Conservation (phyloP, 2,113 vertebrate genomes). For the Hypocryptadius cinnamomeus region DNA sequence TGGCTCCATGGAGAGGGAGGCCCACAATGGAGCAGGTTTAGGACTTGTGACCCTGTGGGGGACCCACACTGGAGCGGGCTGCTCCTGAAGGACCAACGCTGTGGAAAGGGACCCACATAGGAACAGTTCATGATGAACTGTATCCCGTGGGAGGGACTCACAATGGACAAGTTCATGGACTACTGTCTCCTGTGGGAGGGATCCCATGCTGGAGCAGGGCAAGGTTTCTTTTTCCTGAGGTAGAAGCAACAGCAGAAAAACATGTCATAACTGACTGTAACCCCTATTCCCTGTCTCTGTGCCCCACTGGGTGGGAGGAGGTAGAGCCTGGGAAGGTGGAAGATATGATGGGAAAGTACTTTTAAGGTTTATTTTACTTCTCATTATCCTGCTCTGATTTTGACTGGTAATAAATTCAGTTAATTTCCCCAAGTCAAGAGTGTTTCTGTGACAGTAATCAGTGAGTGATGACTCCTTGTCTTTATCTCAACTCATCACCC, state of each 20-base stretch:
- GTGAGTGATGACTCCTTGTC: background rate
- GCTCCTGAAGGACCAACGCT: background rate
- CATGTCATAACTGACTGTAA: background rate
- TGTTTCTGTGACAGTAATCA: background rate
- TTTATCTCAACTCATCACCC: background rate
- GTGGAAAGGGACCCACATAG: background rate
- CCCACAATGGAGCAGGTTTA: background rate
- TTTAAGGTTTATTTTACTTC: background rate
- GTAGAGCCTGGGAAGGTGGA: background rate
- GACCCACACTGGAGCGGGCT: fast-evolving
- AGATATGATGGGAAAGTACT: background rate
- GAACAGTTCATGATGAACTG: background rate
- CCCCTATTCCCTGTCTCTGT: background rate
- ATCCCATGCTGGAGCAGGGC: background rate
- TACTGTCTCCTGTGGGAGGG: background rate
- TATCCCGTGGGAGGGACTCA: background rate
- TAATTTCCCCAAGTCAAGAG: background rate
- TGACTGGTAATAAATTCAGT: background rate
- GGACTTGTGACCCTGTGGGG: background rate
- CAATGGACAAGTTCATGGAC: background rate
- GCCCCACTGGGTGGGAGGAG: background rate
- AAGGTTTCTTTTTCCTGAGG: background rate
- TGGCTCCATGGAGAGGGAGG: background rate
- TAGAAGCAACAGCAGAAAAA: background rate
- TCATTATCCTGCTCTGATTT: background rate